These are phyloP conservation scores for Diabrotica balteata DNA, from an alignment of 2,888 invertebrate genomes.

Conservation along the genomic window DNA sequence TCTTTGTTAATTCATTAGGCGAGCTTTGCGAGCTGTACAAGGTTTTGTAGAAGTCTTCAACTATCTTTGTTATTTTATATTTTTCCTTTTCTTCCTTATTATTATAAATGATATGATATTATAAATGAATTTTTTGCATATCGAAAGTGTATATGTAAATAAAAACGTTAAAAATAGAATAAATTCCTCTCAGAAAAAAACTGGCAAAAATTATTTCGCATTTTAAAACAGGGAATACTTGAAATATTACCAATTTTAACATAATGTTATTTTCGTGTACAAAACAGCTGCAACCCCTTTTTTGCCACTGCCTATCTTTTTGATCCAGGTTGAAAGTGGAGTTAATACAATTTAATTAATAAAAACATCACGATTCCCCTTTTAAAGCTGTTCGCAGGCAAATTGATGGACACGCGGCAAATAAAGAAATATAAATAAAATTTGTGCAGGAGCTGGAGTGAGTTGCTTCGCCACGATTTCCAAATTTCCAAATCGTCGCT, in stretches of 20 bases:
- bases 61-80: no score
- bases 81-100: no score
- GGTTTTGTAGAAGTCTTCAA: no score
- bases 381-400: constrained; percentile 30
- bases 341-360: constrained; percentile 35
- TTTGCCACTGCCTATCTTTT: constrained; percentile 9
- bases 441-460: constrained; percentile 10
- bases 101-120: no score
- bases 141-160: no score
- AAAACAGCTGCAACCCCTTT: constrained; percentile 5
- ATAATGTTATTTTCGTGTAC: constrained; percentile 16
- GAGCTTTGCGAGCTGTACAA: no score
- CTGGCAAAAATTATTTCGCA: neutral
- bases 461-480: constrained; percentile 13
- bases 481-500: neutral
- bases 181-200: no score
- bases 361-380: constrained; percentile 36
- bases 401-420: constrained; percentile 35
- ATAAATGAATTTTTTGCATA: no score
- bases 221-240: neutral
- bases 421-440: constrained; percentile 37
- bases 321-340: constrained; percentile 18
- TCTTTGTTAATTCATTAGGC: no score
- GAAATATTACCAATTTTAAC: constrained; percentile 12
- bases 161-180: no score